Conservation (phyloP, 2,888 invertebrate genomes). For the Steinernema hermaphroditum region DNA sequence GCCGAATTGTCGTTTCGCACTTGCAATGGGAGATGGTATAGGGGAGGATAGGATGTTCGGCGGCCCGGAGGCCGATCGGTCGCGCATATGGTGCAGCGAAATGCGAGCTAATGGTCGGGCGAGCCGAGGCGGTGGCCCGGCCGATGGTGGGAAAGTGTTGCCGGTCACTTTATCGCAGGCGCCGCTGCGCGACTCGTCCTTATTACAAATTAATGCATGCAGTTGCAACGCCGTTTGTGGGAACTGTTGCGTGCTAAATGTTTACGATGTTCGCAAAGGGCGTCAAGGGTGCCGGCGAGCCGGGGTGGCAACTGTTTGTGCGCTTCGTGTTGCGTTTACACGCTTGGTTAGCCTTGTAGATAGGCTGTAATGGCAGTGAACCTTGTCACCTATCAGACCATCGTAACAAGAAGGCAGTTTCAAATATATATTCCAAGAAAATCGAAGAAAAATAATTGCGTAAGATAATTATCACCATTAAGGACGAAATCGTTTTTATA, state of each 20-base stretch:
- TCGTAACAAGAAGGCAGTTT: too few species aligned
- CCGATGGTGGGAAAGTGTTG: slow-evolving; percentile 20
- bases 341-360: too few species aligned
- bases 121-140: neutral
- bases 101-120: slow-evolving; percentile 26
- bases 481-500: too few species aligned
- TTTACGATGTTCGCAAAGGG: slow-evolving; percentile 15
- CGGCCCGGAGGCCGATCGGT: neutral
- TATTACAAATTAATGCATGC: slow-evolving; percentile 29
- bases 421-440: too few species aligned
- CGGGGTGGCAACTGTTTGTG: too few species aligned
- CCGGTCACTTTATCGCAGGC: neutral
- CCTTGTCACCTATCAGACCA: too few species aligned
- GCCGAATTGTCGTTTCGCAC: too few species aligned
- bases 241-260: slow-evolving; percentile 31
- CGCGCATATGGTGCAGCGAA: slow-evolving; percentile 27
- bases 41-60: neutral
- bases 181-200: neutral
- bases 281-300: neutral
- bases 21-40: neutral
- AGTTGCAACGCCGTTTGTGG: slow-evolving; percentile 3
- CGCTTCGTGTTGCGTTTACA: too few species aligned
- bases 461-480: too few species aligned
- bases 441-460: too few species aligned
- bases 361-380: too few species aligned